A percentile compares a stretch with the other conserved stretches of the same genome.
Conservation (phyloP, 2,888 invertebrate species). For the Amphipoea lucens region DNA sequence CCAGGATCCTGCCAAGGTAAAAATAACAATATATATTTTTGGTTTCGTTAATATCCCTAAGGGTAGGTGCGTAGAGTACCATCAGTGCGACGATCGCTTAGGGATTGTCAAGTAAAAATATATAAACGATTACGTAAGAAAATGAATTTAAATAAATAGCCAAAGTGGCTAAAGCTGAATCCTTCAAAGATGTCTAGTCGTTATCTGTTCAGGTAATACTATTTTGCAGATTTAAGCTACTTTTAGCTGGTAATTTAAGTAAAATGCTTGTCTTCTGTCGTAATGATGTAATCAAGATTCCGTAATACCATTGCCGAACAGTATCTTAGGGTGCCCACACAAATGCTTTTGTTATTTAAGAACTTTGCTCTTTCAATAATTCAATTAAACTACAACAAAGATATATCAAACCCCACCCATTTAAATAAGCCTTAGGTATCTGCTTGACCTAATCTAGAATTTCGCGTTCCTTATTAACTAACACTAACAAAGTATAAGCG, state of each 20-base stretch:
- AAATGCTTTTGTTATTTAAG: not conserved
- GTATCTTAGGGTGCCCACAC: not conserved
- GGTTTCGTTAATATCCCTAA: not conserved
- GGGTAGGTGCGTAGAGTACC: not conserved
- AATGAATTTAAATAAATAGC: not conserved
- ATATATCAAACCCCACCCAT: not conserved
- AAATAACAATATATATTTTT: conserved; percentile 44
- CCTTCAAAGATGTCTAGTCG: not conserved
- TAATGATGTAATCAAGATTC: not conserved
- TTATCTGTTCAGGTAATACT: too few species aligned
- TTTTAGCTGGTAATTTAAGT: not conserved
- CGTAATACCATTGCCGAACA: not conserved
- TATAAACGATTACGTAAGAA: too few species aligned
- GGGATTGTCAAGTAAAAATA: not conserved
- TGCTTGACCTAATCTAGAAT: conserved; percentile 21
- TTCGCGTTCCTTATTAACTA: conserved; percentile 38
- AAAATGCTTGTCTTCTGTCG: not conserved
- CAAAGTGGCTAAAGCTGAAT: not conserved
- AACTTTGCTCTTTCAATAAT: not conserved
- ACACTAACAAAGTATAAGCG: conserved; percentile 40
- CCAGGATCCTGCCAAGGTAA: conserved; percentile 92
- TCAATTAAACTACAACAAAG: conserved; percentile 14
- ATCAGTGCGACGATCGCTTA: too few species aligned
- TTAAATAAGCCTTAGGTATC: conserved; percentile 18
- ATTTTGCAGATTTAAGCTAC: not conserved